phyloP scores from a whole-genome alignment of 2,113 vertebrate genomes.

The Balaeniceps rex region DNA sequence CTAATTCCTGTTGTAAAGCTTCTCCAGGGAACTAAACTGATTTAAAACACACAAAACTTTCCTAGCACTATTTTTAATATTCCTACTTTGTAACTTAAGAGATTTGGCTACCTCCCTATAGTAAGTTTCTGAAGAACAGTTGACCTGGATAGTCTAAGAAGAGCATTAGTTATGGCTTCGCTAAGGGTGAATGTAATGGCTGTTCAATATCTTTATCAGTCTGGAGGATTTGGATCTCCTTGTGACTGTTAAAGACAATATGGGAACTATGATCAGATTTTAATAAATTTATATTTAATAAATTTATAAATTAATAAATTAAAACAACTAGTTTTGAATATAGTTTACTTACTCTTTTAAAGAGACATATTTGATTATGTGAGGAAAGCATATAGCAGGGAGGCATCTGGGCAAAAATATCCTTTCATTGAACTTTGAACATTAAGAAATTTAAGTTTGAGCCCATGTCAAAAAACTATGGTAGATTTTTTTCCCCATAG shows the following conservation, averaged over 20 bases:
- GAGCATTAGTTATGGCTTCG: not conserved
- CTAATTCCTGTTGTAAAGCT: not conserved
- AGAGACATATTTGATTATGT: not conserved
- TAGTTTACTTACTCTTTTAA: not conserved
- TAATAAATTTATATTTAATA: not conserved
- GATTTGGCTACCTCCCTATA: not conserved
- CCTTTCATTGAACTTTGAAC: not conserved
- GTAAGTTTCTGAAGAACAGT: not conserved
- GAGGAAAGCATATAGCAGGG: not conserved
- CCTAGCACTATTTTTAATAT: not conserved
- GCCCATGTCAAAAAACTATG: not conserved
- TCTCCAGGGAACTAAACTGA: not conserved
- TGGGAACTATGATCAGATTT: not conserved
- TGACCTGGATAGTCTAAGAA: not conserved
- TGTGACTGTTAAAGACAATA: not conserved
- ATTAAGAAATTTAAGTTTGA: not conserved
- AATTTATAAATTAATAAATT: not conserved
- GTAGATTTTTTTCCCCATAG: no score
- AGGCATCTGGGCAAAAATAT: not conserved
- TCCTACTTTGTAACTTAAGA: not conserved
- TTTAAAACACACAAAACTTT: not conserved
- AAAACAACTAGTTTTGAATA: not conserved
- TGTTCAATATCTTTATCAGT: not conserved
- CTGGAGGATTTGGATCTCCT: not conserved
- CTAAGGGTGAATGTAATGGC: not conserved